phyloP scores from a whole-genome alignment of 2,797 vertebrate species.

The Gambusia yucatana region DNA sequence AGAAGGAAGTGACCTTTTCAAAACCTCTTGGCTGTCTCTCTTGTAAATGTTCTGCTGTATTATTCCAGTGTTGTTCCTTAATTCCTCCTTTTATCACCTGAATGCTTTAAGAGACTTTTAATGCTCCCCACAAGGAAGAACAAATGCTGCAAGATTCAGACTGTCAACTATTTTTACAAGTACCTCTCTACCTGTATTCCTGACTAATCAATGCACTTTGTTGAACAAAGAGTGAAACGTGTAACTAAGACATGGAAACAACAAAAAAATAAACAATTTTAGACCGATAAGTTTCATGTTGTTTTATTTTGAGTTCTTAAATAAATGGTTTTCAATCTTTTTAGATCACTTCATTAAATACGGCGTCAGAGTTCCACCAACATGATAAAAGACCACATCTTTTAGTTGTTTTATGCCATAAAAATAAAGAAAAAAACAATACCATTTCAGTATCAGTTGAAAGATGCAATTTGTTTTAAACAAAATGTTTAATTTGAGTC shows the following conservation, averaged over 20 bases:
- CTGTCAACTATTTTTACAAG: conserved; percentile 23
- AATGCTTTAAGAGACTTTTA: conserved; percentile 44
- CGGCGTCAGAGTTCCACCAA: background rate
- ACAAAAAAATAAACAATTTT: conserved; percentile 72
- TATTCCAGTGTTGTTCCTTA: conserved; percentile 29
- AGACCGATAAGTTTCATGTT: conserved; percentile 21
- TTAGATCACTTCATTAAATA: background rate
- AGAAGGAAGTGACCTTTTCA: conserved; percentile 40
- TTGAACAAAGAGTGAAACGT: conserved; percentile 63
- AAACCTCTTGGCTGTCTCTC: conserved; percentile 20
- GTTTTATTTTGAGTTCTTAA: conserved; percentile 47
- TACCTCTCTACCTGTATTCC: conserved; percentile 51
- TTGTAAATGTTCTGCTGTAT: conserved; percentile 24
- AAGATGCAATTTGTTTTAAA: background rate
- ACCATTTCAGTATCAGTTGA: background rate
- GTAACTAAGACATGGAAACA: conserved; percentile 56
- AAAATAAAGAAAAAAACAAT: background rate
- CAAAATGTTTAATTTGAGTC: background rate
- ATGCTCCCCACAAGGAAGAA: conserved; percentile 32
- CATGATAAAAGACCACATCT: background rate
- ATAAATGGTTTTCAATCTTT: conserved; percentile 15
- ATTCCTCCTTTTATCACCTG: conserved; percentile 20
- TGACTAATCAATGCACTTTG: conserved; percentile 76
- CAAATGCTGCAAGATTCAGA: conserved; percentile 34
- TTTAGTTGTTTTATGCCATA: background rate